phyloP scores from a whole-genome alignment of 1,140 invertebrate species.

The Heliothis virescens region DNA sequence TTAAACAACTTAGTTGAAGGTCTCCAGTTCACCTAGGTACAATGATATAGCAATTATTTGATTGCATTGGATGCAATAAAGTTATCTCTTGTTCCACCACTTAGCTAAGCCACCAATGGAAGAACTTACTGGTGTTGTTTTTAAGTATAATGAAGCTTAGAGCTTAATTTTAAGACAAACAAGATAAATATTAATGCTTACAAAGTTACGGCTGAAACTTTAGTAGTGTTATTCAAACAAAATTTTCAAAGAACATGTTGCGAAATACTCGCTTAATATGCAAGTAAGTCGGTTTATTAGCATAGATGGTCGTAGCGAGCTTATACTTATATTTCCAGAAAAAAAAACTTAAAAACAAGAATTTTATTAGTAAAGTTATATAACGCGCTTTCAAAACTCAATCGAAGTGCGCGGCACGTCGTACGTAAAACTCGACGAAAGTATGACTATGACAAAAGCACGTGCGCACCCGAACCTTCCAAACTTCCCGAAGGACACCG shows the following conservation, averaged over 20 bases:
- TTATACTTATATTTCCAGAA: slow-evolving; percentile 58
- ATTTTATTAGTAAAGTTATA: slow-evolving; percentile 67
- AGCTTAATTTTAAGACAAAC: slow-evolving; percentile 34
- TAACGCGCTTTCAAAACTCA: slow-evolving; percentile 71
- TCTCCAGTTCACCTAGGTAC: background rate
- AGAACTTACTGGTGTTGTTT: slow-evolving; percentile 18
- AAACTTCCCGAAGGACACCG: slow-evolving; percentile 81
- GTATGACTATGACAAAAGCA: slow-evolving; percentile 83
- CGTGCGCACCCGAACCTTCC: slow-evolving; percentile 74
- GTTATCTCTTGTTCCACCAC: background rate
- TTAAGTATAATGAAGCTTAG: slow-evolving; percentile 1
- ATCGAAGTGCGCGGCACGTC: slow-evolving; percentile 79
- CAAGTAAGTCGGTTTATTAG: slow-evolving; percentile 51
- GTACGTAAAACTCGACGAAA: slow-evolving; percentile 80
- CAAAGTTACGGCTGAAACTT: slow-evolving; percentile 20
- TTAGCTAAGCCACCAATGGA: background rate
- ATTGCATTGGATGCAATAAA: background rate
- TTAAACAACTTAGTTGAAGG: background rate
- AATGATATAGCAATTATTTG: background rate
- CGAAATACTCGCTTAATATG: slow-evolving; percentile 38
- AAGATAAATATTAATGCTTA: slow-evolving; percentile 32
- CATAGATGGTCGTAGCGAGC: slow-evolving; percentile 56
- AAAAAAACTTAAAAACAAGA: slow-evolving; percentile 71
- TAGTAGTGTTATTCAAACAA: slow-evolving; percentile 26
- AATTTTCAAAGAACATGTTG: slow-evolving; percentile 14